These are phyloP conservation scores for Melitaea cinxia DNA, from an alignment of 1,140 invertebrate genomes.

Conservation along the genomic window DNA sequence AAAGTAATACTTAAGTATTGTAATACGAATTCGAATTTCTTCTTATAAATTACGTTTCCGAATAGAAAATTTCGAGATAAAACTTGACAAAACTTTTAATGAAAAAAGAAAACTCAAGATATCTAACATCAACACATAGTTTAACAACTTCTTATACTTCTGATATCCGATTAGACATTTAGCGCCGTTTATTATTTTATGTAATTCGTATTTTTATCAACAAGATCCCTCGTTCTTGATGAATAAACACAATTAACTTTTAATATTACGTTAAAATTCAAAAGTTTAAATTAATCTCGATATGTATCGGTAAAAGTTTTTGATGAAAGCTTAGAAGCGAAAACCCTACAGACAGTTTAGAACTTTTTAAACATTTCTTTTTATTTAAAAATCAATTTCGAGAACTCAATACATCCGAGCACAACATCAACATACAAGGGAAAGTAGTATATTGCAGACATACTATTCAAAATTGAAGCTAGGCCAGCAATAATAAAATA, in stretches of 20 bases:
- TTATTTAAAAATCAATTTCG: too few relatives aligned
- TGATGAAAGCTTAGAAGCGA: neutral
- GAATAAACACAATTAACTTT: conserved; percentile 21
- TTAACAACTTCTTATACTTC: conserved; percentile 9
- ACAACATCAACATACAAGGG: too few relatives aligned
- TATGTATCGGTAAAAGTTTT: conserved; percentile 22
- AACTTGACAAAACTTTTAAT: neutral
- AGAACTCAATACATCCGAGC: too few relatives aligned
- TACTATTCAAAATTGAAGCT: too few relatives aligned
- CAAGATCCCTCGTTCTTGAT: conserved; percentile 11
- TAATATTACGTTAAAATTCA: conserved; percentile 6
- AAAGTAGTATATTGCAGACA: too few relatives aligned
- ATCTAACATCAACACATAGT: neutral
- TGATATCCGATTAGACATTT: conserved; percentile 1
- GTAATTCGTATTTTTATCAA: conserved; percentile 24
- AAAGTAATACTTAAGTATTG: too few relatives aligned
- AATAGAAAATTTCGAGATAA: neutral
- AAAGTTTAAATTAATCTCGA: conserved; percentile 20
- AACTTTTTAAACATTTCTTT: too few relatives aligned
- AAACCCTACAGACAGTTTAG: too few relatives aligned
- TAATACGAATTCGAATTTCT: neutral
- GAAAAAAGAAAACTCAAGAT: neutral
- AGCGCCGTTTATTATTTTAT: neutral
- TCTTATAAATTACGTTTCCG: neutral
- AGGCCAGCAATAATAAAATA: neutral